phyloP scores from a whole-genome alignment of 2,797 vertebrate genomes.

The Spheniscus humboldti region DNA sequence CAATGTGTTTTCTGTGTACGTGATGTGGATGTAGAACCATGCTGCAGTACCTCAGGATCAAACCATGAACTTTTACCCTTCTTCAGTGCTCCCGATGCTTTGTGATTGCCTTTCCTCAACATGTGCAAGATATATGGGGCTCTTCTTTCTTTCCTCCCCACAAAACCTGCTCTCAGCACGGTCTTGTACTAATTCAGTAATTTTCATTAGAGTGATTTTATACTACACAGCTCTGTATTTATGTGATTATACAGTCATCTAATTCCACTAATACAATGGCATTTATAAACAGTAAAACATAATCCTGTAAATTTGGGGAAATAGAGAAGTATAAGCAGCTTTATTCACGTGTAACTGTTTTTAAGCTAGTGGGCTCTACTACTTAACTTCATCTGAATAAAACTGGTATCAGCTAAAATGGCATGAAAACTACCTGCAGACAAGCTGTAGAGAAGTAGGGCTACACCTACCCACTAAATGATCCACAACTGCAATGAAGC shows the following conservation, averaged over 20 bases:
- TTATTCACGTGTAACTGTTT: background rate
- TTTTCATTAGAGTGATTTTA: background rate
- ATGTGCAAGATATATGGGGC: background rate
- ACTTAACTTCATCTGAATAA: background rate
- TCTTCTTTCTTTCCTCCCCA: background rate
- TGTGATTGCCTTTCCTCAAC: background rate
- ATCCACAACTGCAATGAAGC: background rate
- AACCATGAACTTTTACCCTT: background rate
- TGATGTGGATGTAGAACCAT: background rate
- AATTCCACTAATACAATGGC: background rate
- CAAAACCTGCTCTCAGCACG: background rate
- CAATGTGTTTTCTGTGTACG: background rate
- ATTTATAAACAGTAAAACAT: background rate
- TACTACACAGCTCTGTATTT: background rate
- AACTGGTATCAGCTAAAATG: background rate
- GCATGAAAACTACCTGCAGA: background rate
- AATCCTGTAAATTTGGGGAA: background rate
- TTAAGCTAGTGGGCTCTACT: background rate
- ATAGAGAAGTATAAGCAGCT: background rate
- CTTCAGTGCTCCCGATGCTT: background rate
- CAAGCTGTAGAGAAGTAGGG: background rate
- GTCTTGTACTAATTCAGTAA: background rate
- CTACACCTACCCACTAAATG: background rate
- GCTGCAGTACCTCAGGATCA: background rate
- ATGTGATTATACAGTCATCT: background rate